Conservation (phyloP, 2,113 vertebrate species). For the Nerophis lumbriciformis region DNA sequence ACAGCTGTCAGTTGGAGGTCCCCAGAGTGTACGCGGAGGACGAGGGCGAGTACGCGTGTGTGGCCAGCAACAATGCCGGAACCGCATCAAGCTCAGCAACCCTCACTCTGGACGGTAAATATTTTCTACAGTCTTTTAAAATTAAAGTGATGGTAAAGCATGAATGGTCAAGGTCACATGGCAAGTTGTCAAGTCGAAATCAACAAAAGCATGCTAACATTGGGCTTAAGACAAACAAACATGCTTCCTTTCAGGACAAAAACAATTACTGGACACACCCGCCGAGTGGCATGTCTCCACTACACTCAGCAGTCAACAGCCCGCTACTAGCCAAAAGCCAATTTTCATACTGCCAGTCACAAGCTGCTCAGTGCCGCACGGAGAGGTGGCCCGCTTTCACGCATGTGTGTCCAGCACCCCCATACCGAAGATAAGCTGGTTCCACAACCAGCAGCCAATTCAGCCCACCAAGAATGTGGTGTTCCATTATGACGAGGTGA, state of each 20-base stretch:
- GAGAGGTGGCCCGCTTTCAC: slow-evolving; percentile 87
- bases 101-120: slow-evolving; percentile 83
- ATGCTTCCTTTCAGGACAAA: slow-evolving; percentile 81
- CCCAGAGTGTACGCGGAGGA: slow-evolving; percentile 89
- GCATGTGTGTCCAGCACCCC: slow-evolving; percentile 80
- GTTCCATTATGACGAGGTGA: slow-evolving; percentile 87
- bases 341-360: slow-evolving; percentile 84
- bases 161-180: not conserved
- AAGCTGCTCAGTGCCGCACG: slow-evolving; percentile 79
- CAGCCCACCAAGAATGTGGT: slow-evolving; percentile 82
- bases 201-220: not conserved
- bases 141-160: not conserved
- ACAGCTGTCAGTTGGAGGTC: slow-evolving; percentile 91
- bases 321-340: slow-evolving; percentile 80
- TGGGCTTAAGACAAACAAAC: not conserved
- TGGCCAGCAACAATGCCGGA: slow-evolving; percentile 84
- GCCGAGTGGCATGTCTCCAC: slow-evolving; percentile 75
- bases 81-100: slow-evolving; percentile 86
- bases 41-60: slow-evolving; percentile 85
- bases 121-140: not conserved
- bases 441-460: slow-evolving; percentile 81
- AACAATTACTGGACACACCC: slow-evolving; percentile 72
- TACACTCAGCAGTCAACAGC: slow-evolving; percentile 66
- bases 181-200: not conserved
- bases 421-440: slow-evolving; percentile 85